Percentiles rank a stretch among this genome's conserved stretches.
Evolutionary conservation across 2,113 vertebrate species (phyloP).

Genomic region (Peromyscus californicus): DNA sequence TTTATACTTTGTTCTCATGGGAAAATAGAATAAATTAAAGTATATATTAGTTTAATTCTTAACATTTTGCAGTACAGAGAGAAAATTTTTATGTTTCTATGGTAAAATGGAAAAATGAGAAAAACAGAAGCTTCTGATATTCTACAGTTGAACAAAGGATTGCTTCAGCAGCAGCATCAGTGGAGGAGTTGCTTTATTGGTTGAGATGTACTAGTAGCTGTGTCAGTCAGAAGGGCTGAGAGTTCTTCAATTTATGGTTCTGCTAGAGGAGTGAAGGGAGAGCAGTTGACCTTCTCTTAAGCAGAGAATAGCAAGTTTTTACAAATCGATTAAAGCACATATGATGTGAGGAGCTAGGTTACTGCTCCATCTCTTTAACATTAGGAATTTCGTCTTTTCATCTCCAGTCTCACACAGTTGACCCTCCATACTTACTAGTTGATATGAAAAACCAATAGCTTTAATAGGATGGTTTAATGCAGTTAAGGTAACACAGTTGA

Average conservation of each 20-base stretch:
- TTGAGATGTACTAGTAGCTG: conserved; percentile 92
- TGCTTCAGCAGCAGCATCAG: conserved; percentile 91
- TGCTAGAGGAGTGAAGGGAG: conserved; percentile 89
- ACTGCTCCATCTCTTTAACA: conserved; percentile 37
- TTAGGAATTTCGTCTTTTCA: conserved; percentile 24
- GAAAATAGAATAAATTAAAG: conserved; percentile 18
- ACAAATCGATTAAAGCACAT: conserved; percentile 85
- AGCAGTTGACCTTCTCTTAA: conserved; percentile 90
- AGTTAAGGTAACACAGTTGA: background rate
- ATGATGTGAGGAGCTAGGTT: conserved; percentile 77
- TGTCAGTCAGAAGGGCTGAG: conserved; percentile 88
- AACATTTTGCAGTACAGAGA: conserved; percentile 54
- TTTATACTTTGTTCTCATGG: conserved; percentile 19
- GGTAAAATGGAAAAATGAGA: conserved; percentile 81
- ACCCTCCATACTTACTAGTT: background rate
- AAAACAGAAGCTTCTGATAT: conserved; percentile 88
- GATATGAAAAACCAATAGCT: conserved; percentile 55
- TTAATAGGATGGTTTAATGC: conserved; percentile 40
- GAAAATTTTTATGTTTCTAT: conserved; percentile 78
- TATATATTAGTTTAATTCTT: conserved; percentile 42
- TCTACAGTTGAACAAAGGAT: conserved; percentile 90
- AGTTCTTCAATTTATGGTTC: conserved; percentile 92
- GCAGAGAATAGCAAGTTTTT: conserved; percentile 90
- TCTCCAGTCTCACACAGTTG: background rate
- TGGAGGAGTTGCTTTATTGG: conserved; percentile 91